Conservation (phyloP, 2,113 vertebrate genomes). For the Loxodonta africana region DNA sequence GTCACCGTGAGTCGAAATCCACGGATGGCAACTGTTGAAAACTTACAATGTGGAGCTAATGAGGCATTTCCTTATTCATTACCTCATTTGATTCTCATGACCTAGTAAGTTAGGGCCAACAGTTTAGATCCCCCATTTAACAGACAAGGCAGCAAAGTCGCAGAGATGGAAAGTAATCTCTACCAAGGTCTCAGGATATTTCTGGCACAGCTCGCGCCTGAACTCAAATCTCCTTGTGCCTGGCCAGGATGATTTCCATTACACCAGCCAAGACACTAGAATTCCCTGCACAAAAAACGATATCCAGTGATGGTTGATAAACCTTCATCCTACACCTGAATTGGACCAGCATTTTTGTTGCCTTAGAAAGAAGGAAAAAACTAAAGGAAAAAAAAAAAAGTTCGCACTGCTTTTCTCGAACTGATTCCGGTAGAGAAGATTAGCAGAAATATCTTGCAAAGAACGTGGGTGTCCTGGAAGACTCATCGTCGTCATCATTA, state of each 20-base stretch:
- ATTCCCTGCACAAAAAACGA: background rate
- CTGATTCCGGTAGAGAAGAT: slow-evolving; percentile 71
- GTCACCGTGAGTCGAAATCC: background rate
- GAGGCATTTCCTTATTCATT: background rate
- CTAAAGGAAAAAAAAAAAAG: background rate
- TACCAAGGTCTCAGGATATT: background rate
- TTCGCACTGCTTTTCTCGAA: slow-evolving; percentile 35
- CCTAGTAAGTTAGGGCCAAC: background rate
- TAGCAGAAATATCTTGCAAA: slow-evolving; percentile 82
- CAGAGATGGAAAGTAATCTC: background rate
- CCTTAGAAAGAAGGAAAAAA: background rate
- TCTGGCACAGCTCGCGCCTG: background rate
- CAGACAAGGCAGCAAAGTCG: background rate
- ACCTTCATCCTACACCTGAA: background rate
- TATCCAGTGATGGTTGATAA: background rate
- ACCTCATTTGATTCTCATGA: background rate
- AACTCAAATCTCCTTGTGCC: background rate
- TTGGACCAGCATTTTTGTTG: slow-evolving; percentile 8
- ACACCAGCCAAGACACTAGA: background rate
- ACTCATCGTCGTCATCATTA: slow-evolving; percentile 78
- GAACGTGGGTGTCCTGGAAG: slow-evolving; percentile 83
- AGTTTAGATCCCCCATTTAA: background rate
- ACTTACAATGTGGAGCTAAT: background rate
- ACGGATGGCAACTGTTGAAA: background rate
- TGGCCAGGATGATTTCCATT: background rate